Percentiles rank a stretch among this genome's conserved stretches.
Evolutionary conservation across 1,140 invertebrate genomes (phyloP).

Genomic region (Atta colombica): DNA sequence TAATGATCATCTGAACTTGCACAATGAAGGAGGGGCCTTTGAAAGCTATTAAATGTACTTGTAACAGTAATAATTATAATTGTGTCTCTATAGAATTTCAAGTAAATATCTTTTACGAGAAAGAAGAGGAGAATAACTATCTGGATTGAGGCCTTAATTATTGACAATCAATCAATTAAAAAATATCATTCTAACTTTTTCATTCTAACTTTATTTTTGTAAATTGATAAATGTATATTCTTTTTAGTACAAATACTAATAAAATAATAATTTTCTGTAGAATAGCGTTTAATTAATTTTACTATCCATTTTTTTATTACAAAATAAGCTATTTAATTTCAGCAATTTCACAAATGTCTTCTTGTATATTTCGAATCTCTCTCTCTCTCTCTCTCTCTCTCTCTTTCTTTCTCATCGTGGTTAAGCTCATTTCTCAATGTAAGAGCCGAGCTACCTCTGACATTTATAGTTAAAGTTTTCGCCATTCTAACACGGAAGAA

Average conservation of each 20-base stretch:
- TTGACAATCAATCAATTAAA: not conserved
- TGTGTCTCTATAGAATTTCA: not conserved
- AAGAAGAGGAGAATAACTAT: not conserved
- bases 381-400: not conserved
- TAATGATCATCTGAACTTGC: not conserved
- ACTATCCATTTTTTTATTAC: not conserved
- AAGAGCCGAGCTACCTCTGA: not conserved
- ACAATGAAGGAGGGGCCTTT: not conserved
- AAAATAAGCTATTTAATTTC: not conserved
- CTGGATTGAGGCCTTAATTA: not conserved
- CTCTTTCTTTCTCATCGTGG: not conserved
- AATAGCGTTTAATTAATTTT: not conserved
- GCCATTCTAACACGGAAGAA: not conserved
- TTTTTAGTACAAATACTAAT: not conserved
- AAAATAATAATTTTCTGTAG: not conserved
- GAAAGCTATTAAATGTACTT: not conserved
- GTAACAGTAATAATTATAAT: not conserved
- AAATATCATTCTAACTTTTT: not conserved
- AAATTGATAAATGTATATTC: slow-evolving; percentile 11
- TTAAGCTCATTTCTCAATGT: not conserved
- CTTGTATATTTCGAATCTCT: slow-evolving; percentile 6
- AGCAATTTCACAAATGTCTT: not conserved
- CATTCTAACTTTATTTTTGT: not conserved
- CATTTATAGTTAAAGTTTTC: not conserved
- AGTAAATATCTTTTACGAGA: slow-evolving; percentile 1